These are phyloP conservation scores for Elegia similella DNA, from an alignment of 2,888 invertebrate genomes.

Conservation along the genomic window DNA sequence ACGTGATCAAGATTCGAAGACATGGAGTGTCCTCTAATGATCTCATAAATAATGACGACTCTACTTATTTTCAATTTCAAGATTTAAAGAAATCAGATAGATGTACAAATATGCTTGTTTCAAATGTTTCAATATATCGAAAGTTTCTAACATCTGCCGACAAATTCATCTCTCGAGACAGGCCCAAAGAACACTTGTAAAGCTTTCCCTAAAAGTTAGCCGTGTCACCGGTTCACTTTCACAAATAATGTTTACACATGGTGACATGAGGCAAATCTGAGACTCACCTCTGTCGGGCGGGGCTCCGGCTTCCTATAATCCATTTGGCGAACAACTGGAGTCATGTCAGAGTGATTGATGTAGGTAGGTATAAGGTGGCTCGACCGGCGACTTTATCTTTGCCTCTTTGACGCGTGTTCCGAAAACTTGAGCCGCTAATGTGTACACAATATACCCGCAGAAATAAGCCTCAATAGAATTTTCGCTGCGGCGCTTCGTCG, in stretches of 20 bases:
- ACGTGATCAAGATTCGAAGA: conserved; percentile 47
- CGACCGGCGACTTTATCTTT: conserved; percentile 67
- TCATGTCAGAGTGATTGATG: conserved; percentile 79
- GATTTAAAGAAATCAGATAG: not conserved
- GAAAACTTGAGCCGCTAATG: conserved; percentile 54
- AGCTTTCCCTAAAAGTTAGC: conserved; percentile 56
- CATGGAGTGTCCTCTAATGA: conserved; percentile 47
- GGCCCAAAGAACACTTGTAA: conserved; percentile 42
- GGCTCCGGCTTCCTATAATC: conserved; percentile 74
- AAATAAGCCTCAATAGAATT: conserved; percentile 1
- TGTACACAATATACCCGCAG: conserved; percentile 38
- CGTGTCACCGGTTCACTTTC: conserved; percentile 68
- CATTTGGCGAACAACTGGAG: conserved; percentile 77
- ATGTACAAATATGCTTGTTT: not conserved
- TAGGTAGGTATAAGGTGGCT: conserved; percentile 59
- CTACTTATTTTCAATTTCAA: not conserved
- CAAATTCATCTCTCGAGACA: conserved; percentile 31
- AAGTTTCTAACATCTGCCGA: conserved; percentile 29
- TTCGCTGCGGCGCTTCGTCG: not conserved
- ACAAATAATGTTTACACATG: conserved; percentile 72
- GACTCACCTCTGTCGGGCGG: conserved; percentile 57
- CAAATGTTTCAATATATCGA: not conserved
- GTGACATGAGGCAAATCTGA: conserved; percentile 69
- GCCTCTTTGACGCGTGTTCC: conserved; percentile 54
- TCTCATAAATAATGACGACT: conserved; percentile 43